These are phyloP conservation scores for Cordilura impudica DNA, from an alignment of 2,888 invertebrate genomes.

Conservation along the genomic window DNA sequence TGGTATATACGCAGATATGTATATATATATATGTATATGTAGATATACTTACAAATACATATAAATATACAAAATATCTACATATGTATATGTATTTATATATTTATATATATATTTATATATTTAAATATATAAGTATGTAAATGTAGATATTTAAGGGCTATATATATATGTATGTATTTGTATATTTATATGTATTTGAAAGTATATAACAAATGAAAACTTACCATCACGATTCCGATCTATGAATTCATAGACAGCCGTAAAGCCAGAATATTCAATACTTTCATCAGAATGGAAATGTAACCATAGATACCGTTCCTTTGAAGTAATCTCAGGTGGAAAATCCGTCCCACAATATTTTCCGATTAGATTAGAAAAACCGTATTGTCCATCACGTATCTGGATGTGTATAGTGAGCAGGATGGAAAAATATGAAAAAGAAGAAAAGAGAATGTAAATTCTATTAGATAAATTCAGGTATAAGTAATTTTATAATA, in stretches of 20 bases:
- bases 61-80: neutral
- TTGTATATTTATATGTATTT: neutral
- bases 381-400: slow-evolving; percentile 89
- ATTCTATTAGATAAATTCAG: neutral
- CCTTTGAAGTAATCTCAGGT: slow-evolving; percentile 84
- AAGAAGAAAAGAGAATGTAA: no score
- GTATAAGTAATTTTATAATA: neutral
- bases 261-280: slow-evolving; percentile 87
- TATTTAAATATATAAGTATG: no score
- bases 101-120: no score
- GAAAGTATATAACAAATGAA: neutral
- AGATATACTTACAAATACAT: neutral
- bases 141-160: neutral
- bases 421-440: neutral
- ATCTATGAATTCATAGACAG: slow-evolving; percentile 84
- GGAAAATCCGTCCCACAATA: slow-evolving; percentile 87
- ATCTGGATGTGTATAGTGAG: slow-evolving; percentile 76
- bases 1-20: neutral
- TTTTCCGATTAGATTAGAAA: slow-evolving; percentile 82
- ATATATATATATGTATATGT: neutral
- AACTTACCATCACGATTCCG: slow-evolving; percentile 80
- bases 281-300: slow-evolving; percentile 90
- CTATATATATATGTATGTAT: neutral
- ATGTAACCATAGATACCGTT: slow-evolving; percentile 86
- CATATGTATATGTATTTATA: neutral